Evolutionary conservation across 1,140 invertebrate genomes (phyloP), one percentile per base, ranked within the genome.

Genomic region (Cylas formicarius): DNA sequence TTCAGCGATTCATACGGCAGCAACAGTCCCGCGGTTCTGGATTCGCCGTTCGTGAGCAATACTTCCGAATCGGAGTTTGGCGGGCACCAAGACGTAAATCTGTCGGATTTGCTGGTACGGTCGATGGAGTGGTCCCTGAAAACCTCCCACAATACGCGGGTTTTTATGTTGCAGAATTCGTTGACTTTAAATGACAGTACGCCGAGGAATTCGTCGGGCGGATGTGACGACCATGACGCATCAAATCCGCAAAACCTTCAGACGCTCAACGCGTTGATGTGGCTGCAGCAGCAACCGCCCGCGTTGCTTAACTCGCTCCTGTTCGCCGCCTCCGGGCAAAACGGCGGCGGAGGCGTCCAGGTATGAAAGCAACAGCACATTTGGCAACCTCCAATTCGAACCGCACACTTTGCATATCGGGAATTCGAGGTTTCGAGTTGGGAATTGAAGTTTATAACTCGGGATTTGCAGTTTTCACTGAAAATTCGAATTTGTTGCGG

Each of bases 51-150:
- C 21, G 36, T 62, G 19, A 44, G 67, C 16, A 70, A 63, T 53
- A 72, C 70, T 41, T 72, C 68, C 1, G 68, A 75, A 50, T 76
- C 76, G 13, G 72, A 73, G n/a, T n/a, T n/a, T n/a, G n/a, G n/a
- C n/a, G n/a, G n/a, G n/a, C n/a, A n/a, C n/a, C n/a, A n/a, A n/a
- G n/a, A n/a, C n/a, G n/a, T n/a, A n/a, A n/a, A n/a, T n/a, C 24
- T 48, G 10, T 21, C 21, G 19, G 47, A 49, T 2, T 16, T 38
- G 21, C 17, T 49, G 41, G 47, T 40, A 49, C 21, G 23, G 7
- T 18, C 2, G n/a, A 38, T 24, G 24, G 13, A 10, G 19, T 36
- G n/a, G 24, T 26, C 8, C 24, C 31, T n/a, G 18, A 33, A 10
- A 3, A 33, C 18, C 17, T 36, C 23, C 23, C 23, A 2, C 29